Evolutionary conservation across 2,797 vertebrate genomes (phyloP).

Genomic region (Vultur gryphus): DNA sequence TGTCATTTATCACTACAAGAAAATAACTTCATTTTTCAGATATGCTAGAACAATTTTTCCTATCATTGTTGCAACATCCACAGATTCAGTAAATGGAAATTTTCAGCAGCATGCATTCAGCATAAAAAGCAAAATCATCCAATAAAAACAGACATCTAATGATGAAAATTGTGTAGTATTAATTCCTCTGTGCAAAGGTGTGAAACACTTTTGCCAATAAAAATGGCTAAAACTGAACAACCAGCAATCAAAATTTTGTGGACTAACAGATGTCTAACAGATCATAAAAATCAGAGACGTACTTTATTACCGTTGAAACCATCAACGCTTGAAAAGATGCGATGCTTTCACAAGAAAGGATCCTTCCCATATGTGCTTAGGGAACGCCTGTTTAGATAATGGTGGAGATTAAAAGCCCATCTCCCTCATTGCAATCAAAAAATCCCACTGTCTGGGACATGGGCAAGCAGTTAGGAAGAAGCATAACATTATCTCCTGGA

Average conservation of each 20-base stretch:
- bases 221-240: neutral
- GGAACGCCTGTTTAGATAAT: neutral
- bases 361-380: neutral
- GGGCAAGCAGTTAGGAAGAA: neutral
- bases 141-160: neutral
- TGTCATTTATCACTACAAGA: neutral
- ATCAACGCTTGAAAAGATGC: accelerated
- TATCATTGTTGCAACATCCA: neutral
- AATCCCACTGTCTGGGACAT: neutral
- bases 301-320: neutral
- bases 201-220: neutral
- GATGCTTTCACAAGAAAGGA: neutral
- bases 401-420: neutral
- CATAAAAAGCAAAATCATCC: neutral
- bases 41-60: neutral
- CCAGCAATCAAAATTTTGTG: neutral
- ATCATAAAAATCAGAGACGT: neutral
- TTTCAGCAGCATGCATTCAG: neutral
- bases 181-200: neutral
- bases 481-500: neutral
- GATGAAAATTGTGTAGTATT: neutral
- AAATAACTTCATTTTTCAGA: neutral
- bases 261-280: neutral
- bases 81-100: neutral
- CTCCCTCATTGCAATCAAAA: neutral